Evolutionary conservation across 1,140 invertebrate species (phyloP).

Genomic region (Psix sp.): DNA sequence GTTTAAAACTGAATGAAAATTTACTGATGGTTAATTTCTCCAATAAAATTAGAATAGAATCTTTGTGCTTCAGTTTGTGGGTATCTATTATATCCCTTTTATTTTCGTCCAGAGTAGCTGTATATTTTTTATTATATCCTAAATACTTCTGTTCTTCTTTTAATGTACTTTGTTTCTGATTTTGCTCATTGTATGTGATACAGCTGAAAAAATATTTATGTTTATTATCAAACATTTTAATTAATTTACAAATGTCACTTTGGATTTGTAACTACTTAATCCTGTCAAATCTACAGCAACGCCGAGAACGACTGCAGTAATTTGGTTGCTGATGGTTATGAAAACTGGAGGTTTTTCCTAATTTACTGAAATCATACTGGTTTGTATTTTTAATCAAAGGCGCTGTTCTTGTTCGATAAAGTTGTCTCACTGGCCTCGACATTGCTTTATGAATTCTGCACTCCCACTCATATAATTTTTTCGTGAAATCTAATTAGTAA

Average conservation of each 20-base stretch:
- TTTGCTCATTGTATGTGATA: too few relatives aligned
- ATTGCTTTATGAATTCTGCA: conserved; percentile 13
- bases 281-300: conserved; percentile 11
- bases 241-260: too few relatives aligned
- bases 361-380: conserved; percentile 3
- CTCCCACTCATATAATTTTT: conserved; percentile 29
- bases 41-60: conserved; percentile 40
- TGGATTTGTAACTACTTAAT: too few relatives aligned
- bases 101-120: conserved; percentile 8
- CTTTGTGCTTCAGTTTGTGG: conserved; percentile 33
- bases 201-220: too few relatives aligned
- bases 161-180: too few relatives aligned
- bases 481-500: conserved; percentile 18
- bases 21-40: conserved; percentile 34
- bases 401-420: conserved; percentile 5
- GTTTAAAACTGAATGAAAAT: neutral
- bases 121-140: neutral
- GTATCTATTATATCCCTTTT: neutral
- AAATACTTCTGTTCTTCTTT: neutral
- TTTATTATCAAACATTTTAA: too few relatives aligned
- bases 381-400: conserved; percentile 7
- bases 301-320: conserved; percentile 6
- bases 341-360: conserved; percentile 8
- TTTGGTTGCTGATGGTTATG: conserved; percentile 4
- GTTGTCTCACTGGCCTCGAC: conserved; percentile 3